Base-by-base conservation (phyloP, 2,797 vertebrate genomes). In the Microctenopoma lineatum region DNA sequence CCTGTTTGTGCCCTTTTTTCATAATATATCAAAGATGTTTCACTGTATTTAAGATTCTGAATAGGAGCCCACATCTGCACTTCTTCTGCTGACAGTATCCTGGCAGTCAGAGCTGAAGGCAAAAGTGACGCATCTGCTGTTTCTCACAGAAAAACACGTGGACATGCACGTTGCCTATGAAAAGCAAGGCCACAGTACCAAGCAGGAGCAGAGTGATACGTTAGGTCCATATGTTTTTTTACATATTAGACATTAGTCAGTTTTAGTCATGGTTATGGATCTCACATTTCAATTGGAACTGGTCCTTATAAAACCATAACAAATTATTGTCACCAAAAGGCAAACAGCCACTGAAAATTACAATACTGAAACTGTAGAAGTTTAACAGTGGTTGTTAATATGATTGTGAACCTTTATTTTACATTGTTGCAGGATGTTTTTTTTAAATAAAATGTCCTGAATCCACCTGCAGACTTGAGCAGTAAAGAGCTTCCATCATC, bases 391-490 rank as follows among this genome's bases (percentile, higher is more conserved):
- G 6, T 38, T 29, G 42, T 63, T 5, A 18, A 21, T 7, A 11
- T 36, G 2, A n/a, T 67, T 55, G 29, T 21, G 4, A 36, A 32
- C 48, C 38, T 11, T 2, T 0, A 21, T 21, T 21, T 21, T 21
- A 21, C 21, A 21, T 21, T 21, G 21, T 21, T 21, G 21, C 21
- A 21, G 21, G 21, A 21, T 0, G n/a, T 51, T 66, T 67, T 67
- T 27, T 21, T 21, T 21, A 21, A 18, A 67, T 60, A 21, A 56
- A 65, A 7, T 2, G 60, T 72, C 60, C 59, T 26, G 32, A 50
- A 71, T 81, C 86, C 69, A 87, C 80, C 85, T 83, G 73, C 75
- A 75, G 55, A 67, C 57, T 71, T 26, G 0, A 73, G 45, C 48
- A 54, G 3, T 29, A 70, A 59, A 46, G 71, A 53, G 54, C 70